Evolutionary conservation across 2,113 vertebrate species (phyloP).

Genomic region (Laticauda laticaudata): DNA sequence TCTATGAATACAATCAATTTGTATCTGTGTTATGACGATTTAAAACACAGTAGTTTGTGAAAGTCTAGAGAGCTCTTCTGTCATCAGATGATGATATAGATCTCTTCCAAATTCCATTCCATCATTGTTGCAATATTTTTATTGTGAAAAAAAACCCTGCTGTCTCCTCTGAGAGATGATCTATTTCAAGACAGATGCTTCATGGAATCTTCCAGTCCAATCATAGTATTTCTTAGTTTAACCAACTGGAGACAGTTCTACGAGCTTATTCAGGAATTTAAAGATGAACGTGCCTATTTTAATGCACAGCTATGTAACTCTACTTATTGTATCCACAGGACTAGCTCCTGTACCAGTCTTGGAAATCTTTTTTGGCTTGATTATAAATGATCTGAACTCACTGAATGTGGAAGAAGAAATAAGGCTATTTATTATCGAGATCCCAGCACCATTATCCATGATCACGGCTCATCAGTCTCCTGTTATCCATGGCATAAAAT

Average conservation of each 20-base stretch:
- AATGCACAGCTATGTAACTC: background rate
- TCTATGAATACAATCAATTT: constrained; percentile 34
- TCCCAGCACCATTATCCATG: constrained; percentile 32
- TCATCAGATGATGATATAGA: constrained; percentile 10
- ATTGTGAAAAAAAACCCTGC: constrained; percentile 41
- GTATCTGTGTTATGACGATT: constrained; percentile 58
- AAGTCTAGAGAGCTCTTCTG: constrained; percentile 37
- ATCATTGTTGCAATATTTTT: constrained; percentile 13
- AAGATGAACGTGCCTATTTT: background rate
- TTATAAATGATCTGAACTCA: constrained; percentile 11
- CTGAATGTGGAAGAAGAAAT: background rate
- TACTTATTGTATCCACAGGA: background rate
- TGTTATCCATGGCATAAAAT: constrained; percentile 41
- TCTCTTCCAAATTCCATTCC: background rate
- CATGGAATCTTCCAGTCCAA: constrained; percentile 34
- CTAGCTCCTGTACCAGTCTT: background rate
- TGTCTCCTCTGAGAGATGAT: constrained; percentile 39
- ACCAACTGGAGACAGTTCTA: constrained; percentile 20
- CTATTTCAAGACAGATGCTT: constrained; percentile 32
- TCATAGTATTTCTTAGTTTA: background rate
- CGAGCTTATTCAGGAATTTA: background rate
- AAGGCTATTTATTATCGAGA: constrained; percentile 58
- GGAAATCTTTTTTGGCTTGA: background rate
- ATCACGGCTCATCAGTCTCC: constrained; percentile 55
- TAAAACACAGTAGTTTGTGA: constrained; percentile 49